phyloP scores from a whole-genome alignment of 2,888 invertebrate species.

The Anarsia innoxiella region DNA sequence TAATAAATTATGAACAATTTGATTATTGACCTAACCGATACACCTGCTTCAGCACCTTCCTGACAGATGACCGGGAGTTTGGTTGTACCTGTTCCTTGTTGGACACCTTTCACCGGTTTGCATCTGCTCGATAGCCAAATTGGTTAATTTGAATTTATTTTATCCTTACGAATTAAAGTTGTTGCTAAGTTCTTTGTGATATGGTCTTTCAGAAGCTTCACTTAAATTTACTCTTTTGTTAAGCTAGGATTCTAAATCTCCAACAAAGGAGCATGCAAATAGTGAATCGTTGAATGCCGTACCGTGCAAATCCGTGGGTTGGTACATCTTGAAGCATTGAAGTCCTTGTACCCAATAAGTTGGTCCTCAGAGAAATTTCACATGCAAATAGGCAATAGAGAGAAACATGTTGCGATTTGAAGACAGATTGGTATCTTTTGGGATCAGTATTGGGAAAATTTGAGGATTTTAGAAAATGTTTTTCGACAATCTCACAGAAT shows the following conservation, averaged over 20 bases:
- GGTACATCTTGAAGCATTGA: not conserved
- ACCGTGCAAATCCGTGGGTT: too few species aligned
- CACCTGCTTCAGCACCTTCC: constrained; percentile 38
- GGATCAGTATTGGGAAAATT: constrained; percentile 2
- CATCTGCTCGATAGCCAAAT: too few species aligned
- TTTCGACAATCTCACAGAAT: not conserved
- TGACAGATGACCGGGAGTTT: constrained; percentile 31
- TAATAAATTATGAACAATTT: too few species aligned
- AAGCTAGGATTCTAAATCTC: too few species aligned
- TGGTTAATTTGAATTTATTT: too few species aligned
- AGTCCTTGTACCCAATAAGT: constrained; percentile 12
- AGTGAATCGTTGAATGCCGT: too few species aligned
- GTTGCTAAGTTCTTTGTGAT: too few species aligned
- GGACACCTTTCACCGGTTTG: constrained; percentile 10
- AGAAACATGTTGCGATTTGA: constrained; percentile 1
- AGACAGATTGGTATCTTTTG: constrained; percentile 3
- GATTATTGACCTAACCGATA: constrained; percentile 12
- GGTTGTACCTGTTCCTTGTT: constrained; percentile 14
- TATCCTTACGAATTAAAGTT: too few species aligned
- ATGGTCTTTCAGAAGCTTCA: too few species aligned
- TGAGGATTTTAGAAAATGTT: not conserved
- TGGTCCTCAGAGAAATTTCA: constrained; percentile 22
- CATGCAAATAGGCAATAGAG: constrained; percentile 21
- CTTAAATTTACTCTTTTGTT: too few species aligned
- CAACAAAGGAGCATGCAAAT: too few species aligned